Percentiles rank a stretch among this genome's conserved stretches.
These are phyloP conservation scores for Hemiprocne comata DNA, from an alignment of 2,113 vertebrate genomes.

Conservation along the genomic window DNA sequence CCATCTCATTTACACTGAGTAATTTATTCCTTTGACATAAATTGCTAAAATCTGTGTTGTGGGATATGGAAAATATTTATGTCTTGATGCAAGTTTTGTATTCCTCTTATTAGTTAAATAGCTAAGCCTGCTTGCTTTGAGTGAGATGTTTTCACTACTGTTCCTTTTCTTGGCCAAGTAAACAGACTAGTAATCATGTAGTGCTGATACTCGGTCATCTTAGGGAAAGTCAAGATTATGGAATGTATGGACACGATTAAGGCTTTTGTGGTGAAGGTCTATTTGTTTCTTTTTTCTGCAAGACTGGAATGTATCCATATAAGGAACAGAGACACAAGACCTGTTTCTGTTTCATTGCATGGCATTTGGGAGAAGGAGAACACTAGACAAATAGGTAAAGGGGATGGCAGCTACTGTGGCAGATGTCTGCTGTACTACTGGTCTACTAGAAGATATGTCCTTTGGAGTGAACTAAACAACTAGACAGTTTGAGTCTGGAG, in stretches of 20 bases:
- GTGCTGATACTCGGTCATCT: neutral
- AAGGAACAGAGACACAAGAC: neutral
- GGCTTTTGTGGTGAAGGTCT: neutral
- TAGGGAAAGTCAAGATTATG: neutral
- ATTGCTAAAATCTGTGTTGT: constrained; percentile 50
- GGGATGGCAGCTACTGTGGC: neutral
- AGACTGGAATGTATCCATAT: neutral
- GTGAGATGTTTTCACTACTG: constrained; percentile 14
- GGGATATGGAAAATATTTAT: constrained; percentile 28
- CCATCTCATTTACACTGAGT: constrained; percentile 14
- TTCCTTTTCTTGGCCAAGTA: constrained; percentile 19
- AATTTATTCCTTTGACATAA: constrained; percentile 53
- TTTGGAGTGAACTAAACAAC: neutral
- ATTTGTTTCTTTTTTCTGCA: neutral
- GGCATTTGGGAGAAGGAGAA: neutral
- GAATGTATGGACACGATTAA: neutral
- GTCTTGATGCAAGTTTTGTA: neutral
- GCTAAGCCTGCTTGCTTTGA: neutral
- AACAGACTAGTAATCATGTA: neutral
- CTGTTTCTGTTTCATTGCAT: neutral
- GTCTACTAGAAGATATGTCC: neutral
- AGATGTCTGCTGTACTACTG: neutral
- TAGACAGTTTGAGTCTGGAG: neutral
- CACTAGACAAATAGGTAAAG: neutral
- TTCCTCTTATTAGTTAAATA: neutral